A percentile compares a stretch with the other conserved stretches of the same genome.
phyloP scores from a whole-genome alignment of 2,888 invertebrate species.

The Protodeltote pygarga region DNA sequence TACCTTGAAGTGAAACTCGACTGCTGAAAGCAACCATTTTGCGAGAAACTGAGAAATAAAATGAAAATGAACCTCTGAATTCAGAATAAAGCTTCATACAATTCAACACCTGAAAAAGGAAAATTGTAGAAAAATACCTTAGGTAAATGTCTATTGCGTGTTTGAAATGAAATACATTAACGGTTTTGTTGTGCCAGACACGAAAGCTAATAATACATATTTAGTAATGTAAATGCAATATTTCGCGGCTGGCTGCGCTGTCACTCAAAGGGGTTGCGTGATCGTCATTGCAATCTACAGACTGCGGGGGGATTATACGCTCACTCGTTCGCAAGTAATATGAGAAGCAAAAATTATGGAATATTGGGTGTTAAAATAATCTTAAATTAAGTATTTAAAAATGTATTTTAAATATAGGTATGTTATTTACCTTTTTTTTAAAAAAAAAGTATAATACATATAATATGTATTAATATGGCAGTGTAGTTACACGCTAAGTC shows the following conservation, averaged over 20 bases:
- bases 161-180: conserved; percentile 21
- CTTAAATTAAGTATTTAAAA: too few relatives aligned
- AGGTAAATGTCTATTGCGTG: conserved; percentile 10
- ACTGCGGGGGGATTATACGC: conserved; percentile 14
- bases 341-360: too few relatives aligned
- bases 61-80: conserved; percentile 24
- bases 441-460: too few relatives aligned
- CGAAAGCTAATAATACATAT: conserved; percentile 45
- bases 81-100: conserved; percentile 19
- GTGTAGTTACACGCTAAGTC: too few relatives aligned
- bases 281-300: conserved; percentile 66
- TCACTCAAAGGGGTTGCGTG: conserved; percentile 72
- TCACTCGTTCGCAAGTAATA: conserved; percentile 1
- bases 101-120: conserved; percentile 29
- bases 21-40: conserved; percentile 29
- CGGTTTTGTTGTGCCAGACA: conserved; percentile 32
- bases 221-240: conserved; percentile 63
- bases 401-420: too few relatives aligned
- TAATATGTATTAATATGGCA: too few relatives aligned
- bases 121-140: conserved; percentile 23
- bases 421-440: too few relatives aligned
- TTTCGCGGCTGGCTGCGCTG: conserved; percentile 67
- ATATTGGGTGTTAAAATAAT: too few relatives aligned
- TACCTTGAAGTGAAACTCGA: conserved; percentile 23
- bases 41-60: conserved; percentile 24